A percentile compares a stretch with the other conserved stretches of the same genome.
Conservation (phyloP, 23 tunicate species). For the Trididemnum clinides region DNA sequence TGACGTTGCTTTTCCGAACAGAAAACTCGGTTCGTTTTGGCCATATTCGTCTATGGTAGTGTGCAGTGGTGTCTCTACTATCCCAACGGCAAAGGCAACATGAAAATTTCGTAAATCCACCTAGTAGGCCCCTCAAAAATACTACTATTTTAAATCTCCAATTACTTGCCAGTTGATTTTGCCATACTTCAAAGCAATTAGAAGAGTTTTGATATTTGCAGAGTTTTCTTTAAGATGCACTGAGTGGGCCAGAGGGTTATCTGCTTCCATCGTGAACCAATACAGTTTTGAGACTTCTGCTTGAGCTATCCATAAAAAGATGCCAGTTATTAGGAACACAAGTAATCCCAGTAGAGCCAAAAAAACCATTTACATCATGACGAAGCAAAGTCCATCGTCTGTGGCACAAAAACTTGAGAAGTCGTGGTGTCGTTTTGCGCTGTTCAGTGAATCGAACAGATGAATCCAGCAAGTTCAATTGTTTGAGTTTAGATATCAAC, state of each 20-base stretch:
- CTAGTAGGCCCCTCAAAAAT: not conserved
- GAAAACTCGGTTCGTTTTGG: slow-evolving; percentile 32
- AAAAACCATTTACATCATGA: no score
- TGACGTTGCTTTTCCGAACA: slow-evolving; percentile 28
- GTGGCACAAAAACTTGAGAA: slow-evolving; percentile 5
- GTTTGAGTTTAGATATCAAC: slow-evolving; percentile 19
- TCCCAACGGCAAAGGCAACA: slow-evolving; percentile 31
- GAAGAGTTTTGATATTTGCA: no score
- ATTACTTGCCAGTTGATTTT: slow-evolving; percentile 5
- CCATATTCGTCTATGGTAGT: slow-evolving; percentile 24
- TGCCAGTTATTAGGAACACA: slow-evolving; percentile 24
- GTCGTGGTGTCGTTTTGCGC: not conserved
- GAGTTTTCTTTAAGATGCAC: slow-evolving; percentile 17
- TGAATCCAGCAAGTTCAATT: slow-evolving; percentile 7
- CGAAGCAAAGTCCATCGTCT: slow-evolving; percentile 15
- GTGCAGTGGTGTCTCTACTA: slow-evolving; percentile 7
- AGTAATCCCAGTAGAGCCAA: no score
- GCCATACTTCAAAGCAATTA: no score
- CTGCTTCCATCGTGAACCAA: slow-evolving; percentile 1
- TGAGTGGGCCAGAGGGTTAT: slow-evolving; percentile 21
- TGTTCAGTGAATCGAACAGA: slow-evolving; percentile 31
- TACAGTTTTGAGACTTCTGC: no score
- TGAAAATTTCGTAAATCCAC: slow-evolving; percentile 29
- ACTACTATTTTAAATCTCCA: not conserved
- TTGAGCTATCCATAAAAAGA: slow-evolving; percentile 30